Evolutionary conservation across 2,888 invertebrate genomes (phyloP).

Genomic region (Seira ritae): DNA sequence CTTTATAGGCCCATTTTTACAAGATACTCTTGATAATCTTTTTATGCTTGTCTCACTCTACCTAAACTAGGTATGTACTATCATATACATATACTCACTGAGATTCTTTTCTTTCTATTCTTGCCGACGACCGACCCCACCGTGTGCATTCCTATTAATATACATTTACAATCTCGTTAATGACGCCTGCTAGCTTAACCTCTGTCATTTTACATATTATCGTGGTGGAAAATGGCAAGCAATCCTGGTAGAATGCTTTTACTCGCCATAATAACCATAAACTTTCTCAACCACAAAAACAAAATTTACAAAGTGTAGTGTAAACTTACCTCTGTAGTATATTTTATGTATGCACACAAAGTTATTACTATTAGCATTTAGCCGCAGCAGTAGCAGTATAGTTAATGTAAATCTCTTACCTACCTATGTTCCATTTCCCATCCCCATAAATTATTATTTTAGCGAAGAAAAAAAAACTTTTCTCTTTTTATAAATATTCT

Average conservation of each 20-base stretch:
- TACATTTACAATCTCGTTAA: conserved; percentile 51
- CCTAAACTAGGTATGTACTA: no score
- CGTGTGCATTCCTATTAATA: background rate
- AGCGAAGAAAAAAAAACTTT: background rate
- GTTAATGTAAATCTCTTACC: background rate
- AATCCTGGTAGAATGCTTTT: background rate
- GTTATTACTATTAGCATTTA: background rate
- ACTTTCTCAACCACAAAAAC: background rate
- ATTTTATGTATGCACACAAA: background rate
- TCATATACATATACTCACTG: background rate
- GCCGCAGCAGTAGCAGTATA: background rate
- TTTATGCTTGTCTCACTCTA: no score
- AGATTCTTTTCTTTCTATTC: background rate
- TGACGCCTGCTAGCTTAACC: conserved; percentile 43
- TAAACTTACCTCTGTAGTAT: background rate
- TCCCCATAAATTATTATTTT: background rate
- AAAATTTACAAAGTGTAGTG: background rate
- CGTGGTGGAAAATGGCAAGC: background rate
- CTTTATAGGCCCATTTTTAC: background rate
- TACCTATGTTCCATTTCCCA: background rate
- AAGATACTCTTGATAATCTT: no score
- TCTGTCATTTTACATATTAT: conserved; percentile 23
- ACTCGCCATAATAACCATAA: background rate
- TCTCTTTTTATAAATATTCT: no score
- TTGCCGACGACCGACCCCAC: background rate